Percentiles rank a stretch among this genome's conserved stretches.
Conservation (phyloP, 2,888 invertebrate genomes). For the Crioceris asparagi region DNA sequence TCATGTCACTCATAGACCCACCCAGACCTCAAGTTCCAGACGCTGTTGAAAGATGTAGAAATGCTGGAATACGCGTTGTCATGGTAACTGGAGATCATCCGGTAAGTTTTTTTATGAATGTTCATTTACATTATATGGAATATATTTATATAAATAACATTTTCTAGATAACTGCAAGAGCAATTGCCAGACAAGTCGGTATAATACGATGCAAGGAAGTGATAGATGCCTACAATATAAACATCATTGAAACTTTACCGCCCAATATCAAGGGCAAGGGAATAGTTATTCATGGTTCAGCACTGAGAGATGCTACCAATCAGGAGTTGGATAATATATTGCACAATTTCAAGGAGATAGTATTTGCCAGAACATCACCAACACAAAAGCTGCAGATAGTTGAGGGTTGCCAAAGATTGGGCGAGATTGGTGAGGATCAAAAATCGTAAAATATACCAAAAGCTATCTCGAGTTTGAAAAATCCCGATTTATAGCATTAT, state of each 20-base stretch:
- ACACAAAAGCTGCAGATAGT: conserved; percentile 51
- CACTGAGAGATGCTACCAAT: conserved; percentile 38
- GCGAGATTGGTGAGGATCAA: conserved; percentile 52
- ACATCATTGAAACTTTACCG: conserved; percentile 28
- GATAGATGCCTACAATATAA: conserved; percentile 28
- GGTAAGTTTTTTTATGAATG: too few species aligned
- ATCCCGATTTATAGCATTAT: conserved; percentile 1
- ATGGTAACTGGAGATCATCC: conserved; percentile 82
- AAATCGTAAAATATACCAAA: background rate
- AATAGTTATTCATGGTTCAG: conserved; percentile 44
- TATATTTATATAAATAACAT: background rate
- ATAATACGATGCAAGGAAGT: conserved; percentile 48
- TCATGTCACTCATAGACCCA: conserved; percentile 55
- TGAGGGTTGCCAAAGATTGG: conserved; percentile 71
- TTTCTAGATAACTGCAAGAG: conserved; percentile 54
- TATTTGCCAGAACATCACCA: conserved; percentile 49
- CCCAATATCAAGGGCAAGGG: conserved; percentile 36
- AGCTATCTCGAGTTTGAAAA: conserved; percentile 48
- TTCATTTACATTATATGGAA: background rate
- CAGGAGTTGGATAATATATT: conserved; percentile 45
- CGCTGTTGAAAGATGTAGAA: conserved; percentile 57
- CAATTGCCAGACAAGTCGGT: conserved; percentile 64
- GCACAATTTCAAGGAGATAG: conserved; percentile 48
- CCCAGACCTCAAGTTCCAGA: conserved; percentile 54
- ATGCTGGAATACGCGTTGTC: conserved; percentile 68